Evolutionary conservation across 53 echinoderm and acorn worm species (phyloP).

Genomic region (Hippasteria phrygiana): DNA sequence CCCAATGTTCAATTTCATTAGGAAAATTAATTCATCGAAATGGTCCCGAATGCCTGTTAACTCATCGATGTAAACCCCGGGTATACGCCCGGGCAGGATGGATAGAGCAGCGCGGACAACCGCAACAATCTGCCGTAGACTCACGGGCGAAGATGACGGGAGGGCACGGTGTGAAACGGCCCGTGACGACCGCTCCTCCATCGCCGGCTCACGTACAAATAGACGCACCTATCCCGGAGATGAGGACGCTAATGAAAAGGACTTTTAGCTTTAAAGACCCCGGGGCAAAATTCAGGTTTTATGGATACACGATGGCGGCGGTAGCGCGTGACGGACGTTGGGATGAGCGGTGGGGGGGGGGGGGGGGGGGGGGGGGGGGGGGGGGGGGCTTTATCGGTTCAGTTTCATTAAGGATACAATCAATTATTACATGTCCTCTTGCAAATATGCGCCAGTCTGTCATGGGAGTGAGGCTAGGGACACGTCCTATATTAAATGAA

Average conservation of each 20-base stretch:
- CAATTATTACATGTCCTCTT: slow-evolving; percentile 8
- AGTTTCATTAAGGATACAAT: slow-evolving; percentile 41
- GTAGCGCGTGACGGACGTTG: slow-evolving; percentile 44
- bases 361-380: slow-evolving; percentile 9
- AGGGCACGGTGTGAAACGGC: not conserved
- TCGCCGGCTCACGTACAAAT: not conserved
- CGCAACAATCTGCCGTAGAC: slow-evolving; percentile 6
- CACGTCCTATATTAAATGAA: not conserved
- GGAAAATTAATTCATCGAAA: slow-evolving; percentile 29
- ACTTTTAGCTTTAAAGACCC: not conserved
- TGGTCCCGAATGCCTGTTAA: slow-evolving; percentile 27
- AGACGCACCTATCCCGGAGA: not conserved
- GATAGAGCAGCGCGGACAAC: not conserved
- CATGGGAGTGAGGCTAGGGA: not conserved
- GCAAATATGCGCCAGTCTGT: not conserved
- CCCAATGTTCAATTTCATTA: slow-evolving; percentile 27
- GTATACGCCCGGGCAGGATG: not conserved
- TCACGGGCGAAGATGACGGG: not conserved
- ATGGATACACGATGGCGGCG: slow-evolving; percentile 6
- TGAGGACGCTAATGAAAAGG: slow-evolving; percentile 35
- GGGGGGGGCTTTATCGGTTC: not conserved
- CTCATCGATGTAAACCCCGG: not conserved
- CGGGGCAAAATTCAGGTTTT: not conserved
- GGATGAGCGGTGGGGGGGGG: slow-evolving; percentile 13
- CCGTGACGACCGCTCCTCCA: slow-evolving; percentile 4